These are phyloP conservation scores for Caenorhabditis panamensis DNA, from an alignment of 2,888 invertebrate genomes.

Conservation along the genomic window DNA sequence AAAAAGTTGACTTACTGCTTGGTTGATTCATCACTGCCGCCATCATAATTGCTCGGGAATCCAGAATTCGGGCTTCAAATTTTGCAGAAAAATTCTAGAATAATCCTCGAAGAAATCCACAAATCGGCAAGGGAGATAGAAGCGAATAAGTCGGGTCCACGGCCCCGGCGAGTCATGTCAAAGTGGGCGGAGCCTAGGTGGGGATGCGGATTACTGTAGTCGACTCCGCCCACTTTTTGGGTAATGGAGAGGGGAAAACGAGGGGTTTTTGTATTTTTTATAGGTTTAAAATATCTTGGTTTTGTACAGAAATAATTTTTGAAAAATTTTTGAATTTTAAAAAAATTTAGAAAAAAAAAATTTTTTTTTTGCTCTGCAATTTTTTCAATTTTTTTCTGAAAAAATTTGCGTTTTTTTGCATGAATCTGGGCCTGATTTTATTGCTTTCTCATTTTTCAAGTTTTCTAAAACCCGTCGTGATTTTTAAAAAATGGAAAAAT, in stretches of 20 bases:
- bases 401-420: neutral
- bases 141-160: constrained; percentile 1
- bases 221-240: neutral
- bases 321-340: neutral
- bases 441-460: no score
- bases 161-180: constrained; percentile 44
- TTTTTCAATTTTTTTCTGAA: neutral
- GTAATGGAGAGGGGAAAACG: neutral
- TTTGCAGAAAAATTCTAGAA: neutral
- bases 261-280: neutral
- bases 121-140: no score
- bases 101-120: neutral
- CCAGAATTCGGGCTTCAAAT: neutral
- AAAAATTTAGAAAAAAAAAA: neutral
- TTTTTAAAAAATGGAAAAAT: neutral
- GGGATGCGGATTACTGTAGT: neutral
- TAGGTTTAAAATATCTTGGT: no score
- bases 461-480: no score
- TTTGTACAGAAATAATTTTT: no score
- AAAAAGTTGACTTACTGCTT: constrained; percentile 36
- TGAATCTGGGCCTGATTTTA: neutral
- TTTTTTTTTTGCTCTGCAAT: constrained; percentile 1
- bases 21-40: constrained; percentile 25
- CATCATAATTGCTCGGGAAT: constrained; percentile 10
- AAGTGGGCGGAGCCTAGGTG: constrained; percentile 29